These are phyloP conservation scores for Tribolium freemani DNA, from an alignment of 2,888 invertebrate genomes.

Conservation along the genomic window DNA sequence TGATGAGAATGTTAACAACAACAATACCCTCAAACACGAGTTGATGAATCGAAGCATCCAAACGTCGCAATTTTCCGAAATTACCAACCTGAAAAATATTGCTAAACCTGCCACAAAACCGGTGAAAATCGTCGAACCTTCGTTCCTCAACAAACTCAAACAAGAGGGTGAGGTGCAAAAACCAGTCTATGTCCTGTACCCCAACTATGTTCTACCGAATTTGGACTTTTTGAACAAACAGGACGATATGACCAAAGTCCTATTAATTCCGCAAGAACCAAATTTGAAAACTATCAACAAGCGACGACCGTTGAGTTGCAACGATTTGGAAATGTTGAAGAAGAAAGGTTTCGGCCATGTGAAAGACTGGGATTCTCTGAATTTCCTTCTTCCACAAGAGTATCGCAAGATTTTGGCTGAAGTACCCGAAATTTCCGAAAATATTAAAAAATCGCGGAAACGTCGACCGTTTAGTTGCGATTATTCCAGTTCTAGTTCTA, in stretches of 20 bases:
- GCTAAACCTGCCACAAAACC: constrained; percentile 66
- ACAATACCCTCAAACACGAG: constrained; percentile 66
- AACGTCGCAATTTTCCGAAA: constrained; percentile 73
- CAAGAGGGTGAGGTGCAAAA: constrained; percentile 71
- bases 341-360: constrained; percentile 88
- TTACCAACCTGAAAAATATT: constrained; percentile 59
- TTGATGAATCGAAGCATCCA: constrained; percentile 83
- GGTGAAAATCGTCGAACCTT: constrained; percentile 77
- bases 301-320: constrained; percentile 82
- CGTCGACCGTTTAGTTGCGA: constrained; percentile 75
- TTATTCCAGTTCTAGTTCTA: constrained; percentile 75
- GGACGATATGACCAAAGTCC: constrained; percentile 74
- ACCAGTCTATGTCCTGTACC: constrained; percentile 91
- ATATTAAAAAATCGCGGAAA: constrained; percentile 71
- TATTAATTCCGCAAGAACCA: constrained; percentile 78
- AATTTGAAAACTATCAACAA: constrained; percentile 65
- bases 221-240: constrained; percentile 80
- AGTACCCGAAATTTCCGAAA: constrained; percentile 82
- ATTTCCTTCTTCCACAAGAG: constrained; percentile 88
- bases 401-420: constrained; percentile 84
- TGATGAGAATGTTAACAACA: constrained; percentile 68
- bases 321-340: constrained; percentile 85
- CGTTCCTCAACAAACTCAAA: constrained; percentile 78
- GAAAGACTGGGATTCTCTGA: constrained; percentile 94
- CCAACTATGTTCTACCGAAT: constrained; percentile 91